Percentiles rank a stretch among this genome's conserved stretches.
phyloP scores from a whole-genome alignment of 2,113 vertebrate species.

The Pogonocichla stellata region DNA sequence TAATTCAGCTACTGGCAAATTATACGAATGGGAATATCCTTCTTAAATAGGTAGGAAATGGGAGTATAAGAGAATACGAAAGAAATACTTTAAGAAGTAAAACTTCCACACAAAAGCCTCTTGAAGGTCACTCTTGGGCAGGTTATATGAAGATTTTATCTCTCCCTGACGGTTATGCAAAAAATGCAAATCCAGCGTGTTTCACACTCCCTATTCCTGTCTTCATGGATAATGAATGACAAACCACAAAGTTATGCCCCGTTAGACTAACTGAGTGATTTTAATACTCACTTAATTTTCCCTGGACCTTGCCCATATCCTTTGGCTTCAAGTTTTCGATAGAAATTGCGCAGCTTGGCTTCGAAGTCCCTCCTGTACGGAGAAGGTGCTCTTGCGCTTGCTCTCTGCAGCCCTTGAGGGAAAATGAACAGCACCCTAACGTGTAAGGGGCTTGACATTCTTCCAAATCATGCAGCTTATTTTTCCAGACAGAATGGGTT shows the following conservation, averaged over 20 bases:
- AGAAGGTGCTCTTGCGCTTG: slow-evolving; percentile 90
- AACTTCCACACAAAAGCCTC: not conserved
- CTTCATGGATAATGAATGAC: not conserved
- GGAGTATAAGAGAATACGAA: not conserved
- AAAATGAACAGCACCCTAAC: not conserved
- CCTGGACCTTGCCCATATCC: slow-evolving; percentile 97
- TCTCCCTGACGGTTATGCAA: not conserved
- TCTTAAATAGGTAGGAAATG: not conserved
- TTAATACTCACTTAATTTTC: slow-evolving; percentile 93
- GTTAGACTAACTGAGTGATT: not conserved
- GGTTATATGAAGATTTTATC: not conserved
- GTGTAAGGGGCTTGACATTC: not conserved
- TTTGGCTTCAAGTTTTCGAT: slow-evolving; percentile 97
- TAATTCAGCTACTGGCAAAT: not conserved
- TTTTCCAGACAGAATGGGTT: not conserved
- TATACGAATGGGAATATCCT: not conserved
- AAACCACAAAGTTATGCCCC: not conserved
- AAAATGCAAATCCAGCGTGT: not conserved
- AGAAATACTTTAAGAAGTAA: not conserved
- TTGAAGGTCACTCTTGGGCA: not conserved
- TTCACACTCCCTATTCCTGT: not conserved
- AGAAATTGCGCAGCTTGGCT: slow-evolving; percentile 97
- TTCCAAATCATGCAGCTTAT: not conserved
- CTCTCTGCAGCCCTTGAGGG: slow-evolving; percentile 86
- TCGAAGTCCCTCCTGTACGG: slow-evolving; percentile 98